A percentile compares a stretch with the other conserved stretches of the same genome.
Conservation (phyloP, 2,113 vertebrate species). For the Notarius quadriscutis region DNA sequence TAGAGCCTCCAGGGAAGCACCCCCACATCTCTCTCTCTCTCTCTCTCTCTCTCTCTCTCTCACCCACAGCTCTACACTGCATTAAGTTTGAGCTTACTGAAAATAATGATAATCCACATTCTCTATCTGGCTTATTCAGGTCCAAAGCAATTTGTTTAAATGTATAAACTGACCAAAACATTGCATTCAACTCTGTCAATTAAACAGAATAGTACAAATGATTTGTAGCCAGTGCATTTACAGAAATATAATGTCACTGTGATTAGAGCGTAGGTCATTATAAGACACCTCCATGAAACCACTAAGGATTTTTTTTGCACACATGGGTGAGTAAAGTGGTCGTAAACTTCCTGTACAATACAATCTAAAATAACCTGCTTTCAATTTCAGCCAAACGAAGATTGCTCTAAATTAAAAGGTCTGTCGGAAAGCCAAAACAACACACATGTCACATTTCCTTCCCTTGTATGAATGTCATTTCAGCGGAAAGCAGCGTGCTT, state of each 20-base stretch:
- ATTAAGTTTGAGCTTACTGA: conserved; percentile 2
- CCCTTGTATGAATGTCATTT: conserved; percentile 32
- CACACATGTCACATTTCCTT: conserved; percentile 30
- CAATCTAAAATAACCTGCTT: conserved; percentile 21
- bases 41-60: not conserved
- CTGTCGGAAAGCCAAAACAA: conserved; percentile 3
- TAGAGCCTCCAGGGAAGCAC: not conserved
- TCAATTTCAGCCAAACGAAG: conserved; percentile 3
- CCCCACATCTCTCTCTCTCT: not conserved
- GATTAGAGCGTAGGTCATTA: not conserved
- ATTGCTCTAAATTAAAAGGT: conserved; percentile 17
- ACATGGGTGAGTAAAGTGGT: not conserved
- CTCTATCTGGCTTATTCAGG: not conserved
- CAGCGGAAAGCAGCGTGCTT: conserved; percentile 14
- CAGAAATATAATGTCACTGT: not conserved
- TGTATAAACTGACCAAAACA: not conserved
- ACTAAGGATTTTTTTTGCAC: not conserved
- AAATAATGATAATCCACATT: not conserved
- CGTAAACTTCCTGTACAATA: not conserved
- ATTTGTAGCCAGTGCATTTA: not conserved
- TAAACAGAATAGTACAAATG: not conserved
- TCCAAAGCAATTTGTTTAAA: not conserved
- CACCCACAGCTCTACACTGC: not conserved
- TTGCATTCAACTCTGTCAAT: not conserved
- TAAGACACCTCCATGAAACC: not conserved